Evolutionary conservation across 2,797 vertebrate species (phyloP).

Genomic region (Micrastur ruficollis): DNA sequence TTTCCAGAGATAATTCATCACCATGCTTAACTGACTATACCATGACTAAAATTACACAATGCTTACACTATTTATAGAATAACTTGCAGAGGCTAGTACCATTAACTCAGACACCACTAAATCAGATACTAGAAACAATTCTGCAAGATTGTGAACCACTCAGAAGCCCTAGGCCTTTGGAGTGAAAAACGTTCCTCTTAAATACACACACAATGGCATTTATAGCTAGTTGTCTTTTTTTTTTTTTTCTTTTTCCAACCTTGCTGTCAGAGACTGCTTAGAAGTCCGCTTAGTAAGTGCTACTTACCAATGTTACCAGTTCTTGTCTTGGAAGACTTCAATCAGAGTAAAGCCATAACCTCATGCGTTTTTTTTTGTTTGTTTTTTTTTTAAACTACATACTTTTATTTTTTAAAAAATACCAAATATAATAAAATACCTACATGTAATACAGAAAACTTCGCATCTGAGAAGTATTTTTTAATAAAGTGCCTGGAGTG

Average conservation of each 20-base stretch:
- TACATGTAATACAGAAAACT: neutral
- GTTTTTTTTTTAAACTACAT: neutral
- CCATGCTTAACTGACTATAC: conserved; percentile 27
- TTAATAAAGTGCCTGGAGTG: neutral
- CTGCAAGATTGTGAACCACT: neutral
- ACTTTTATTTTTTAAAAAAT: neutral
- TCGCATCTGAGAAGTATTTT: neutral
- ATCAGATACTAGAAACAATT: neutral
- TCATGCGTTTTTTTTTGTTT: neutral
- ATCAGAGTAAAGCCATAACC: neutral
- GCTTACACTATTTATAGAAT: neutral
- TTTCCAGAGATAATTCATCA: conserved; percentile 48
- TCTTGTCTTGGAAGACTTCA: conserved; percentile 1
- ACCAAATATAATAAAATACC: neutral
- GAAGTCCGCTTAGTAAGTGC: neutral
- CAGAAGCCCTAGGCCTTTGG: neutral
- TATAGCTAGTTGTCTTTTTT: neutral
- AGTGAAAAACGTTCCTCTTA: neutral
- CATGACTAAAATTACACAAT: conserved; percentile 4
- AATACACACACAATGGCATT: neutral
- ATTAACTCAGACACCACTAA: neutral
- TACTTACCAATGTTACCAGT: neutral
- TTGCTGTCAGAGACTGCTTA: neutral
- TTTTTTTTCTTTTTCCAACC: neutral
- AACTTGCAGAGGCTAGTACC: neutral